phyloP scores from a whole-genome alignment of 1,140 invertebrate genomes.

The Drosophila kanapiae region DNA sequence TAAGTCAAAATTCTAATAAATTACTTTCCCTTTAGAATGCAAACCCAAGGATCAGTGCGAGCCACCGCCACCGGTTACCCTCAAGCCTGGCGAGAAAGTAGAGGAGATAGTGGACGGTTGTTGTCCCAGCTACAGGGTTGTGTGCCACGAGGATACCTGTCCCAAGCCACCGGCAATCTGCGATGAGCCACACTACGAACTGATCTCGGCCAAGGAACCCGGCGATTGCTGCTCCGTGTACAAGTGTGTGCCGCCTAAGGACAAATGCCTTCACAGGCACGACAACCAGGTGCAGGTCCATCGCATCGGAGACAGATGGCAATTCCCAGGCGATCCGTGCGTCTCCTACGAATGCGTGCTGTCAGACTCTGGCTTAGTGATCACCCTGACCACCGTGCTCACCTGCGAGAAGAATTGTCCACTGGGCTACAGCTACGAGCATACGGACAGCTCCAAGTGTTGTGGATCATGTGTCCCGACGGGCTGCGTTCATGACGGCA shows the following conservation, averaged over 20 bases:
- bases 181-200: conserved; percentile 5
- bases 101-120: conserved; percentile 4
- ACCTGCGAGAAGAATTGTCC: conserved; percentile 16
- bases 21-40: conserved; percentile 2
- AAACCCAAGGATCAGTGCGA: conserved; percentile 16
- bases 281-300: conserved; percentile 8
- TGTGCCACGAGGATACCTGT: background rate
- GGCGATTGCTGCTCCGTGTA: conserved; percentile 8
- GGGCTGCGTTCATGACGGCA: conserved; percentile 8
- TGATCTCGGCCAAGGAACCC: conserved; percentile 4
- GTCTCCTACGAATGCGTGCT: conserved; percentile 12
- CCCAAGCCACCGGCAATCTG: conserved; percentile 13
- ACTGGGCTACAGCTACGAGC: conserved; percentile 7
- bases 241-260: conserved; percentile 15
- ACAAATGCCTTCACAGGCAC: background rate
- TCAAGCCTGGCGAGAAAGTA: conserved; percentile 6
- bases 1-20: background rate
- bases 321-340: background rate
- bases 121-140: conserved; percentile 6
- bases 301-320: conserved; percentile 10
- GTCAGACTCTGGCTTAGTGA: background rate
- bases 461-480: conserved; percentile 9
- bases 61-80: background rate
- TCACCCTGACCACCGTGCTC: conserved; percentile 6
- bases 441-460: conserved; percentile 19